Percentiles rank a stretch among this genome's conserved stretches.
Evolutionary conservation across 2,113 vertebrate species (phyloP).

Genomic region (Tychaedon coryphoeus): DNA sequence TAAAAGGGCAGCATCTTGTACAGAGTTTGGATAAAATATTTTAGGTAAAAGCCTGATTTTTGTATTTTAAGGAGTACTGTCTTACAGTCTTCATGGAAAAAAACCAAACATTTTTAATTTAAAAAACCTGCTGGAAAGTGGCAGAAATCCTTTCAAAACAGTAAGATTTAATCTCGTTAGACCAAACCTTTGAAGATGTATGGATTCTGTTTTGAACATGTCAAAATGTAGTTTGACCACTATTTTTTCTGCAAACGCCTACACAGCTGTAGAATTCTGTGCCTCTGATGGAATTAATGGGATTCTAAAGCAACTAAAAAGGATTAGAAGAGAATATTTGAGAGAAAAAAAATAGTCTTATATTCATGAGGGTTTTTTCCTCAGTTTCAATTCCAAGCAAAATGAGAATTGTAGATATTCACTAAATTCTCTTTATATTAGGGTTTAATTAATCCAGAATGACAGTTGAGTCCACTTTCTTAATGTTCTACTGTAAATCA

Average conservation of each 20-base stretch:
- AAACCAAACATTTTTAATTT: not conserved
- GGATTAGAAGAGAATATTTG: constrained; percentile 48
- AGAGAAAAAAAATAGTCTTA: constrained; percentile 28
- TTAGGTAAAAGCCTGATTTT: not conserved
- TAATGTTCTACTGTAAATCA: constrained; percentile 66
- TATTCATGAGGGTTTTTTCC: not conserved
- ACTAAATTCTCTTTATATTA: constrained; percentile 66
- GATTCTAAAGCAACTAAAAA: constrained; percentile 60
- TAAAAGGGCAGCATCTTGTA: not conserved
- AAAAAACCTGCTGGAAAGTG: constrained; percentile 44
- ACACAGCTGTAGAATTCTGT: constrained; percentile 49
- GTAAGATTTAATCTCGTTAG: constrained; percentile 59
- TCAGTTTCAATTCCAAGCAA: constrained; percentile 49
- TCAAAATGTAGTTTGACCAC: constrained; percentile 46
- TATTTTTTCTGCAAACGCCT: constrained; percentile 60
- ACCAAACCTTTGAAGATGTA: constrained; percentile 52
- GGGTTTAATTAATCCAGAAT: constrained; percentile 68
- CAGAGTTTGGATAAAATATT: not conserved
- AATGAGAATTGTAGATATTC: constrained; percentile 41
- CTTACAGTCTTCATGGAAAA: not conserved
- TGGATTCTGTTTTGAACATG: constrained; percentile 54
- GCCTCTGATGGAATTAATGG: constrained; percentile 61
- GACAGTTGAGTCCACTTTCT: constrained; percentile 46
- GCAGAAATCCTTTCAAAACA: constrained; percentile 42
- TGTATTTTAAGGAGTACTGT: not conserved